These are phyloP conservation scores for Sardina pilchardus DNA, from an alignment of 2,113 vertebrate species.

Conservation along the genomic window DNA sequence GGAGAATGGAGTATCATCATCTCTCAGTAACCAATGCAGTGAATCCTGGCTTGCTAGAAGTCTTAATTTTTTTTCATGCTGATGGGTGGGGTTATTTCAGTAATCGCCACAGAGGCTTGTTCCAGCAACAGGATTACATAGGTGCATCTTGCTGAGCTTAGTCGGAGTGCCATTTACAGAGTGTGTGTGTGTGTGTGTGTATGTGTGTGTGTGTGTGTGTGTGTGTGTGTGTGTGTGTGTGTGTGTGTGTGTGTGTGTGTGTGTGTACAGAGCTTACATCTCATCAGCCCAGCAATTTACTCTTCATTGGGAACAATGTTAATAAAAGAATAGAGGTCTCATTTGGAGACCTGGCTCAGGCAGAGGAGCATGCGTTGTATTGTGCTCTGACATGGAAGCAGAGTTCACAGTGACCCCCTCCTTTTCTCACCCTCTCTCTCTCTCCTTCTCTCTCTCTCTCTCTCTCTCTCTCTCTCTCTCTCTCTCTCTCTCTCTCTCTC, in stretches of 20 bases:
- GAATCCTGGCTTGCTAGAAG: background rate
- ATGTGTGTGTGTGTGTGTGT: too few relatives aligned
- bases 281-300: too few relatives aligned
- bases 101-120: background rate
- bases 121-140: background rate
- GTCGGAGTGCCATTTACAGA: too few relatives aligned
- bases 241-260: too few relatives aligned
- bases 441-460: background rate
- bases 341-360: background rate
- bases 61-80: background rate
- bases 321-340: too few relatives aligned
- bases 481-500: conserved; percentile 10
- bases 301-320: too few relatives aligned
- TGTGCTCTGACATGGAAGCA: background rate
- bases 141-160: too few relatives aligned
- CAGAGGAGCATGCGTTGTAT: background rate
- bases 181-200: too few relatives aligned
- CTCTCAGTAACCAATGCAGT: background rate
- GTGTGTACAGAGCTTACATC: too few relatives aligned
- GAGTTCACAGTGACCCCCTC: background rate
- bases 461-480: conserved; percentile 19
- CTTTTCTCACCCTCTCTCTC: background rate
- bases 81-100: background rate
- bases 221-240: too few relatives aligned
- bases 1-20: too few relatives aligned